phyloP scores from a whole-genome alignment of 2,113 vertebrate genomes.

The Prinia subflava region DNA sequence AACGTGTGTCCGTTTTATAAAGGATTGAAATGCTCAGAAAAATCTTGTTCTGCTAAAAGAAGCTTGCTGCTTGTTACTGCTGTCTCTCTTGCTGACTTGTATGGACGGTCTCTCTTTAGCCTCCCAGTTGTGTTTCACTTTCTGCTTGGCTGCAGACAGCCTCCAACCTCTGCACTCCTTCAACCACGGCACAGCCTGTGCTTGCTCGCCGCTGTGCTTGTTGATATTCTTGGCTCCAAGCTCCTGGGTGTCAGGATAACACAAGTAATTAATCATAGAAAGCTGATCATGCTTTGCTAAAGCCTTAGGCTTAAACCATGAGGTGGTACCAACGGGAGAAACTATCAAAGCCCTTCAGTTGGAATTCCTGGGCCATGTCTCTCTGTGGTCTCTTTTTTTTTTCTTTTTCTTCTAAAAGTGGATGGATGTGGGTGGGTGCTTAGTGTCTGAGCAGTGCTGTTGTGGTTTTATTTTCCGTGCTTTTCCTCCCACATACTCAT shows the following conservation, averaged over 20 bases:
- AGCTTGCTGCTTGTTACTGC: background rate
- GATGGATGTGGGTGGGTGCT: background rate
- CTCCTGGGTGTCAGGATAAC: background rate
- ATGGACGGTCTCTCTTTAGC: background rate
- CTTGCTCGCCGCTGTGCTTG: background rate
- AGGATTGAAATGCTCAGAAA: background rate
- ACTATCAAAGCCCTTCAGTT: background rate
- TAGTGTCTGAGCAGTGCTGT: background rate
- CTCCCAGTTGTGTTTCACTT: background rate
- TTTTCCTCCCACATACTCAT: background rate
- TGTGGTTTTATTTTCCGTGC: background rate
- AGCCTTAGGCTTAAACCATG: background rate
- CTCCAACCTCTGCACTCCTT: accelerated
- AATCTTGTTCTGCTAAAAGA: background rate
- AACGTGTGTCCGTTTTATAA: background rate
- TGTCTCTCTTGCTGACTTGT: background rate
- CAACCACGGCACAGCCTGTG: background rate
- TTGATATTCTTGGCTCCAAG: background rate
- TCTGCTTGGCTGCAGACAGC: background rate
- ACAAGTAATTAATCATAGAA: background rate
- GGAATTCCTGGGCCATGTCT: background rate
- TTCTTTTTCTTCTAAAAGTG: no score
- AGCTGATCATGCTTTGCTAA: background rate
- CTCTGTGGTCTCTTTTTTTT: background rate
- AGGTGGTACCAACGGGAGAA: background rate